A percentile compares a stretch with the other conserved stretches of the same genome.
Evolutionary conservation across 2,888 invertebrate species (phyloP).

Genomic region (Orthonychiurus folsomi): DNA sequence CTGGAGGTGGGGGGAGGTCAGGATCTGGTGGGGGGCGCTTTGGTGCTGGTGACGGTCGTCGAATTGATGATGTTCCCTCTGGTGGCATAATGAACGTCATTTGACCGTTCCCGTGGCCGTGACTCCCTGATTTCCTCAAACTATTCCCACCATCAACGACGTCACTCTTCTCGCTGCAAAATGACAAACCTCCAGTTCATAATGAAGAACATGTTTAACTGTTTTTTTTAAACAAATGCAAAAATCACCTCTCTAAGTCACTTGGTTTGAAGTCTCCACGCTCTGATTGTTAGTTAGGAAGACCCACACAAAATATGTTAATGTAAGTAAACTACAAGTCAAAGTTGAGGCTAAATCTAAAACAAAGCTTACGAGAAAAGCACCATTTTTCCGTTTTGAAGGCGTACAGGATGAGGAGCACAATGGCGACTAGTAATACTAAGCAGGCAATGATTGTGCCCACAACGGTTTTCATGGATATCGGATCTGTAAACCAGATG

Average conservation of each 20-base stretch:
- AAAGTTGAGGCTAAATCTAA: too few species aligned
- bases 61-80: too few species aligned
- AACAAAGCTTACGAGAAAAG: constrained; percentile 44
- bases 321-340: too few species aligned
- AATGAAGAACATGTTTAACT: too few species aligned
- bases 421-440: constrained; percentile 43
- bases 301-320: background rate
- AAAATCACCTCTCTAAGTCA: background rate
- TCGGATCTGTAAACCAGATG: constrained; percentile 43
- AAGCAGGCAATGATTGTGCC: constrained; percentile 44
- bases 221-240: too few species aligned
- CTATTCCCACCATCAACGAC: background rate
- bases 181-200: too few species aligned
- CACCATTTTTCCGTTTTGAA: constrained; percentile 45
- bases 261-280: background rate
- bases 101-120: background rate
- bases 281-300: background rate
- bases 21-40: background rate
- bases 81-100: too few species aligned
- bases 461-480: constrained; percentile 45
- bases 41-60: background rate
- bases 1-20: background rate
- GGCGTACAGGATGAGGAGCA: constrained; percentile 44
- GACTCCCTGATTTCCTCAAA: background rate
- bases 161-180: background rate